These are phyloP conservation scores for Rynchops niger DNA, from an alignment of 2,113 vertebrate genomes.

Conservation along the genomic window DNA sequence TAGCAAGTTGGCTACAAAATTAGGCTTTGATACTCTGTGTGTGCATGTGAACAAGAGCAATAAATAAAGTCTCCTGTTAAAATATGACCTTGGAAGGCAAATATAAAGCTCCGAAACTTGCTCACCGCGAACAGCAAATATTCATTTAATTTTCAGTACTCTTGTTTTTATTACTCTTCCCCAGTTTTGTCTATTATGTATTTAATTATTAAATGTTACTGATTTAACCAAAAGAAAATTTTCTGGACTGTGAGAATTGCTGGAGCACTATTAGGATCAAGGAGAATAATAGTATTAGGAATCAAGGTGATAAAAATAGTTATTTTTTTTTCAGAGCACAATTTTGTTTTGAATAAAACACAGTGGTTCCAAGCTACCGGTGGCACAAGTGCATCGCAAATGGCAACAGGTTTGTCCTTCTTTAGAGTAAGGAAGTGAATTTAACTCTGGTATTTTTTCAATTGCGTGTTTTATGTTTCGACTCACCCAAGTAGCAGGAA, in stretches of 20 bases:
- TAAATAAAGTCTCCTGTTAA: not conserved
- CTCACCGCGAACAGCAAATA: not conserved
- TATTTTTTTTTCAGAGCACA: not conserved
- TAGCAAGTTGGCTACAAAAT: not conserved
- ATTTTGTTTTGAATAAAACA: not conserved
- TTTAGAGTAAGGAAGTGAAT: not conserved
- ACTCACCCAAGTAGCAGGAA: not conserved
- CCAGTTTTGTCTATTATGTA: not conserved
- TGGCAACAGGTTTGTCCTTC: not conserved
- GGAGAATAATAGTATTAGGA: not conserved
- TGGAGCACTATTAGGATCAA: not conserved
- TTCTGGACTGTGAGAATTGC: not conserved
- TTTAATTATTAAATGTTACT: not conserved
- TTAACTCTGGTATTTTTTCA: not conserved
- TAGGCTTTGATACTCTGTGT: not conserved
- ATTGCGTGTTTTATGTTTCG: not conserved
- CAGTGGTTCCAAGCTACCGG: not conserved
- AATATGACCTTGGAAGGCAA: not conserved
- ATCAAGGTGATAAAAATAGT: not conserved
- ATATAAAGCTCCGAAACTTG: not conserved
- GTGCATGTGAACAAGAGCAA: not conserved
- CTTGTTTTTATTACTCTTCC: not conserved
- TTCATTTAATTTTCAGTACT: not conserved
- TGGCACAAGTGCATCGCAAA: not conserved
- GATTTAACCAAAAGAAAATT: not conserved